A percentile compares a stretch with the other conserved stretches of the same genome.
phyloP scores from a whole-genome alignment of 2,888 invertebrate species.

The Enchytraeus crypticus region DNA sequence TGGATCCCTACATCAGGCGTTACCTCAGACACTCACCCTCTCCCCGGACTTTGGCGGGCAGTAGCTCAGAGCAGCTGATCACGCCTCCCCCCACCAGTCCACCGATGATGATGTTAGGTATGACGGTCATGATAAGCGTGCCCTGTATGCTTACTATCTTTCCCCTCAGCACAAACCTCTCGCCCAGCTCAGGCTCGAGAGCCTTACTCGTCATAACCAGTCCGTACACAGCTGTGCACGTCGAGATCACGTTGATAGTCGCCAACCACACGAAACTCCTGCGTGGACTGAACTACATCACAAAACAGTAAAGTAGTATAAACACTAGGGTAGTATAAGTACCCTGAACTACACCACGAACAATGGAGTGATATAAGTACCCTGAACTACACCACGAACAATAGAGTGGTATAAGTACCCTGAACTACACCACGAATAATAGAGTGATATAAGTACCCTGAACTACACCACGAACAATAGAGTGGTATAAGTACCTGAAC shows the following conservation, averaged over 20 bases:
- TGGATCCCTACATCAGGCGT: no score
- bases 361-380: no score
- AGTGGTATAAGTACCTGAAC: no score
- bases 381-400: no score
- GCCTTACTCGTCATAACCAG: conserved; percentile 4
- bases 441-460: no score
- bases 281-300: background rate
- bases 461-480: no score
- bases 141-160: conserved; percentile 10
- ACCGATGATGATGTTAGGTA: conserved; percentile 11
- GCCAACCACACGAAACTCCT: conserved; percentile 6
- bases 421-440: no score
- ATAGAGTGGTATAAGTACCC: no score
- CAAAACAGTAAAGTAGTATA: no score
- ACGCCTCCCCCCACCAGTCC: background rate
- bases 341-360: no score
- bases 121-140: conserved; percentile 11
- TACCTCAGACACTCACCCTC: no score
- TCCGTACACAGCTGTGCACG: conserved; percentile 9
- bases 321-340: no score
- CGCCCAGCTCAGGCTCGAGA: conserved; percentile 4
- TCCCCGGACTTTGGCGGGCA: conserved; percentile 3
- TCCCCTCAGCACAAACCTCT: conserved; percentile 1
- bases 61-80: conserved; percentile 1
- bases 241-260: conserved; percentile 4